Evolutionary conservation across 2,113 vertebrate genomes (phyloP), one percentile per base, ranked within the genome.

Genomic region (Aegithalos caudatus): DNA sequence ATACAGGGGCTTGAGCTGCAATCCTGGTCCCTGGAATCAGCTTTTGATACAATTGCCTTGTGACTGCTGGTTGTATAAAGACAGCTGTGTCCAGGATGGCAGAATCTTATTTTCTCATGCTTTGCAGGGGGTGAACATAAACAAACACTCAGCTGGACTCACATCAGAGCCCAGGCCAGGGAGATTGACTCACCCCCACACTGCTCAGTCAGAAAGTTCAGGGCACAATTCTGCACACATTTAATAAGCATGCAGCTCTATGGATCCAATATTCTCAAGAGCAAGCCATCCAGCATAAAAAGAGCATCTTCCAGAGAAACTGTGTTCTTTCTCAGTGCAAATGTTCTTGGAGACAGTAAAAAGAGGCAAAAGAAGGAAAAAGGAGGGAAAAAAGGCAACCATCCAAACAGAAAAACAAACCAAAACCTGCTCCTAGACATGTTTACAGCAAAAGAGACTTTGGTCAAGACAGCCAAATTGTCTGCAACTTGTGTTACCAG

Each of bases 181-280:
- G 67, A 85, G 24, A 69, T 1, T 4, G 44, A 44, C 5, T 35
- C 51, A 62, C 9, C 9, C 9, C 0, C 37, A 16, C 0, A 0
- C 42, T 48, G 21, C 31, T 54, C 53, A 38, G 29, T n/a, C 17
- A 45, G 44, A 48, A 23, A 1, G 1, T 4, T 17, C 42, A 58
- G 37, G 22, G 90, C 48, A 58, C 18, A 51, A 0, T 9, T 47
- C 60, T 53, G 45, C 12, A 44, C 9, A 24, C 3, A 35, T 12
- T 35, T 56, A 60, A 35, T 20, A 56, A 54, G 4, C 17, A 25
- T 9, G 27, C 17, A 80, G 45, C 14, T 14, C 3, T 22, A 14
- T 38, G 20, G 24, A 45, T 35, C 44, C 53, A n/a, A 1, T 28
- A 27, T 27, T 42, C 20, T 22, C 28, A 56, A 88, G 1, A 17